These are phyloP conservation scores for rabbit (Oryctolagus cuniculus) DNA, from an alignment of 2,113 vertebrate genomes.

Conservation along the genomic window DNA sequence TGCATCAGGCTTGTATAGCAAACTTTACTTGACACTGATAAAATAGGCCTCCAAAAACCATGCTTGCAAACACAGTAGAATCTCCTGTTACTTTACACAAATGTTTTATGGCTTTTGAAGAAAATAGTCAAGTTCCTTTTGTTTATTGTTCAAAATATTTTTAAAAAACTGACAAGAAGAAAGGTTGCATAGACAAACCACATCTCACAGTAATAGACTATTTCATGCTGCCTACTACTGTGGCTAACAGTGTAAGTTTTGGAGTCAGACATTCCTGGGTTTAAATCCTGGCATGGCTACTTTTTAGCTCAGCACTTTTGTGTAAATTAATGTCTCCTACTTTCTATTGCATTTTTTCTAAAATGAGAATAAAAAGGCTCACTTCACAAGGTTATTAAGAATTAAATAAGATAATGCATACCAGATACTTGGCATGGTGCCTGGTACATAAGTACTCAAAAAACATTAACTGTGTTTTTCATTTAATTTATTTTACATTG, in stretches of 20 bases:
- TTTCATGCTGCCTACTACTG: background rate
- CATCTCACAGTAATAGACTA: background rate
- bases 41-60: background rate
- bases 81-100: background rate
- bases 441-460: background rate
- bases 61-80: background rate
- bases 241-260: background rate
- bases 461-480: background rate
- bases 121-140: constrained; percentile 8
- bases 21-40: background rate
- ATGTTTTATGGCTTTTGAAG: constrained; percentile 27
- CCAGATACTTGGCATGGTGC: constrained; percentile 1
- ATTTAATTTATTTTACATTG: constrained; percentile 37
- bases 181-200: constrained; percentile 11
- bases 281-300: background rate
- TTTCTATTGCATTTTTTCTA: constrained; percentile 29
- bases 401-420: constrained; percentile 8
- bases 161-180: constrained; percentile 4
- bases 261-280: background rate
- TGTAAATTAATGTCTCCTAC: constrained; percentile 7
- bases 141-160: constrained; percentile 42
- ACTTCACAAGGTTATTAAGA: constrained; percentile 20
- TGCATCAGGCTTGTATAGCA: background rate
- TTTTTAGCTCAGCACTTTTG: constrained; percentile 8
- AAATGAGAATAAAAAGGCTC: constrained; percentile 1